Percentiles rank a stretch among this genome's conserved stretches.
phyloP scores from a whole-genome alignment of 2,888 invertebrate species.

The Lithophane ornitopus region DNA sequence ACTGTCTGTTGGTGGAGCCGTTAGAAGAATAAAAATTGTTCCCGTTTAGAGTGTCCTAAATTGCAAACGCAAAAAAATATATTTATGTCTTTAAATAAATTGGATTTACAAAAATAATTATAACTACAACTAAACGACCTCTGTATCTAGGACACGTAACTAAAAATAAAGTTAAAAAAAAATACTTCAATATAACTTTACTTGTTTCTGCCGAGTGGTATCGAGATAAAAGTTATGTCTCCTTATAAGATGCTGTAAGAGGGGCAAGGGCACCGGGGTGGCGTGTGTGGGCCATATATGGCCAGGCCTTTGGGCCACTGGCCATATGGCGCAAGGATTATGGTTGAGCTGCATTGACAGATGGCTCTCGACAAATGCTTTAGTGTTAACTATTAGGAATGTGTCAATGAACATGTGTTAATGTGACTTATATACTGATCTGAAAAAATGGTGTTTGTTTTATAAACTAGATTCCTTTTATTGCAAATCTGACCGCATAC shows the following conservation, averaged over 20 bases:
- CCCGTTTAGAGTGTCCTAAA: background rate
- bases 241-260: conserved; percentile 66
- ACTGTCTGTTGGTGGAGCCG: background rate
- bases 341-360: conserved; percentile 55
- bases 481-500: background rate
- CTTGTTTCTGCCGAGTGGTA: conserved; percentile 40
- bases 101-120: background rate
- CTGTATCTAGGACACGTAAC: conserved; percentile 56
- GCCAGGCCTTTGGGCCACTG: conserved; percentile 54
- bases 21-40: background rate
- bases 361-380: conserved; percentile 48
- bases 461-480: conserved; percentile 31
- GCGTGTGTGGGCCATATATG: conserved; percentile 54
- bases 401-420: conserved; percentile 47
- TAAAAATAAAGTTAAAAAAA: conserved; percentile 48
- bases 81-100: background rate
- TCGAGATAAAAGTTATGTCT: conserved; percentile 57
- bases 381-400: conserved; percentile 45
- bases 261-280: conserved; percentile 71
- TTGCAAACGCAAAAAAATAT: background rate
- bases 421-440: conserved; percentile 26
- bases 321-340: conserved; percentile 61
- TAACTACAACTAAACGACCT: conserved; percentile 49
- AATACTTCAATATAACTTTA: conserved; percentile 37
- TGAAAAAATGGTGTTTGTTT: conserved; percentile 22